Evolutionary conservation across 2,888 invertebrate genomes (phyloP).

Genomic region (Lypha dubia): DNA sequence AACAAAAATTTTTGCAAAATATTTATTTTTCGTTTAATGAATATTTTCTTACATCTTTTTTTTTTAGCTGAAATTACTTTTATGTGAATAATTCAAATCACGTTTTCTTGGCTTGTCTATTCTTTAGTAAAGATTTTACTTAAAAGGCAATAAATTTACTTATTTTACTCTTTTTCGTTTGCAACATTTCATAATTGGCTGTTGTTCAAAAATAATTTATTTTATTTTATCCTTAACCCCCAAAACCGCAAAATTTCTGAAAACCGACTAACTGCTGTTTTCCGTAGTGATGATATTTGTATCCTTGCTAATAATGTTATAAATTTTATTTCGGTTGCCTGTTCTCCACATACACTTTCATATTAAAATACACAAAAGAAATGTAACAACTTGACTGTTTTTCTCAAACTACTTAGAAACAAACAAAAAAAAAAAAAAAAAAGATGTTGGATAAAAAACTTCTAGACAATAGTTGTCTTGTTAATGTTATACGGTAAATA

Average conservation of each 20-base stretch:
- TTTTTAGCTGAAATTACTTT: neutral
- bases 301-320: conserved; percentile 47
- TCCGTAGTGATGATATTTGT: conserved; percentile 42
- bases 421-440: too few species aligned
- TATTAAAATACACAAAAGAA: neutral
- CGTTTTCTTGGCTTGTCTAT: neutral
- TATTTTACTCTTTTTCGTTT: neutral
- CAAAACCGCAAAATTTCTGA: conserved; percentile 29
- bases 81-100: neutral
- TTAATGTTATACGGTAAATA: conserved; percentile 21
- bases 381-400: conserved; percentile 9
- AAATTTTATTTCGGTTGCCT: conserved; percentile 37
- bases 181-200: conserved; percentile 57
- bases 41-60: neutral
- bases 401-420: conserved; percentile 5
- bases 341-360: conserved; percentile 19
- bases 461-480: conserved; percentile 59
- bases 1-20: neutral
- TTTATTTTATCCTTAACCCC: conserved; percentile 47
- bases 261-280: neutral
- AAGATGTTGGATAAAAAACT: neutral
- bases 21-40: neutral
- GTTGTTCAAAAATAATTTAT: conserved; percentile 28
- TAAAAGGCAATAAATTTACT: neutral
- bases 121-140: conserved; percentile 30